Base-by-base conservation (phyloP, 2,113 vertebrate genomes). In the Elephantulus edwardii region DNA sequence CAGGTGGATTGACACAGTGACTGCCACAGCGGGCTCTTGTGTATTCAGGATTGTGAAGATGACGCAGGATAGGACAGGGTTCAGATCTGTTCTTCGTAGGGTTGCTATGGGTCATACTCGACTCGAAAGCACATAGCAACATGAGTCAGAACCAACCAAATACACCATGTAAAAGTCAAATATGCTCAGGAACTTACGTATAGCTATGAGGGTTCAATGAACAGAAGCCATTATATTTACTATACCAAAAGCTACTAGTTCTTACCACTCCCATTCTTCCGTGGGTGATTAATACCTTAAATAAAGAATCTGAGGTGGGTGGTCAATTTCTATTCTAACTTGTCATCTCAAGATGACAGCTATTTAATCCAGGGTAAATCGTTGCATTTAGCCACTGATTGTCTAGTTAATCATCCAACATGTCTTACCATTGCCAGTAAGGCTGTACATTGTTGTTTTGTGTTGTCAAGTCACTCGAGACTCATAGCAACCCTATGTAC, bases 371-470 rank as follows among this genome's bases (percentile, higher is more conserved):
- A 68, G 44, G 22, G 11, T 48, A 35, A 78, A 74, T 78, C 33
- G 38, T 14, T 22, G 22, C 8, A 8, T 35, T 54, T 22, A 40
- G 76, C 62, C 26, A 24, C n/a, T 71, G n/a, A n/a, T 54, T 3
- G 8, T 19, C 16, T 40, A 33, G 24, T 70, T 16, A 79, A 64
- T 66, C 82, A 81, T 28, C 76, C 84, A 54, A 3, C 46, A 40
- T 56, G 24, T 28, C 38, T 76, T 42, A n/a, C 8, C 70, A 54
- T 44, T 24, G 71, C 2, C 40, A 83, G 0, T 13, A 68, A 48
- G 6, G 9, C 19, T 88, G 14, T 30, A 6, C 0, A 6, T 8
- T 1, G 17, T 9, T n/a, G n/a, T n/a, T n/a, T n/a, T n/a, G n/a
- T n/a, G n/a, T n/a, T n/a, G n/a, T n/a, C n/a, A n/a, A n/a, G n/a